phyloP scores from a whole-genome alignment of 2,888 invertebrate species.

The Nomada flava region DNA sequence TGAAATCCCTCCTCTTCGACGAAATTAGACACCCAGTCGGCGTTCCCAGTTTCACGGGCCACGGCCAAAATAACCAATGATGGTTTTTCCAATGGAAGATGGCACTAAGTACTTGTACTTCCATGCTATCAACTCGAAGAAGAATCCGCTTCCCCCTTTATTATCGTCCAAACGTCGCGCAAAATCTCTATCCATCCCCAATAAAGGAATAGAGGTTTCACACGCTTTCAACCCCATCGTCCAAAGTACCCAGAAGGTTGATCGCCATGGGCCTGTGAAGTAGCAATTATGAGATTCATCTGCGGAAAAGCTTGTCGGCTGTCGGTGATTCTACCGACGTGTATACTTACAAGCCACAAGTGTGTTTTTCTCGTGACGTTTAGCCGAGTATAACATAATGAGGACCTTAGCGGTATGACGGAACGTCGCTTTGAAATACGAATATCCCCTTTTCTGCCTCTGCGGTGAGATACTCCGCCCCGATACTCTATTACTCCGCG shows the following conservation, averaged over 20 bases:
- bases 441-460: conserved; percentile 69
- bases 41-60: conserved; percentile 30
- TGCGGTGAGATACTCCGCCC: conserved; percentile 72
- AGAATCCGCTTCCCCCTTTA: neutral
- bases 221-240: no score
- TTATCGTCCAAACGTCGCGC: neutral
- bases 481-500: conserved; percentile 75
- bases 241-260: no score
- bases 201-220: neutral
- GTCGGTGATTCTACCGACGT: conserved; percentile 18
- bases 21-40: conserved; percentile 70
- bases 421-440: conserved; percentile 78
- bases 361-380: conserved; percentile 54
- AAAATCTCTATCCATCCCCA: no score
- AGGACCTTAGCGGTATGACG: conserved; percentile 72
- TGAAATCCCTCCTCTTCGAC: conserved; percentile 69
- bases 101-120: no score
- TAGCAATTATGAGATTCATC: conserved; percentile 21
- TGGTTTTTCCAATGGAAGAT: conserved; percentile 46
- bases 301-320: conserved; percentile 34
- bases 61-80: conserved; percentile 55
- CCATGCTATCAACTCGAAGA: neutral
- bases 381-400: conserved; percentile 70
- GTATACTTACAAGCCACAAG: conserved; percentile 5
- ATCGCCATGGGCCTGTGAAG: neutral